Conservation (phyloP, 2,113 vertebrate genomes). For the Scomber japonicus region DNA sequence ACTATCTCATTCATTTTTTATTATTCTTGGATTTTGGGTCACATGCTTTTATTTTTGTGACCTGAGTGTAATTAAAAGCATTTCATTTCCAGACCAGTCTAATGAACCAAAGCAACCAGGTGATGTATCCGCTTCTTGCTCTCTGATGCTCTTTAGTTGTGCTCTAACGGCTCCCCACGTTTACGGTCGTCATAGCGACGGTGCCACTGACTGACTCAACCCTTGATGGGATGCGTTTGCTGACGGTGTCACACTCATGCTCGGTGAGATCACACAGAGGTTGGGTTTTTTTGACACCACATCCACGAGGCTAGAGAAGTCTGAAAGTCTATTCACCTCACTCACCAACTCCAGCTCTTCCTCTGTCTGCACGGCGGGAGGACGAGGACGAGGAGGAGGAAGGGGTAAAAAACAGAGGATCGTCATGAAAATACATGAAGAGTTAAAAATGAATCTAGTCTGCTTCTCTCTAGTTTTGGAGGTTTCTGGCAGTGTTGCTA, state of each 20-base stretch:
- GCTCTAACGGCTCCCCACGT: conserved; percentile 2
- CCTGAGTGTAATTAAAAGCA: too few species aligned
- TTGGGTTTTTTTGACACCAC: conserved; percentile 49
- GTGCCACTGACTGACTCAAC: conserved; percentile 7
- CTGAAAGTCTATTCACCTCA: conserved; percentile 84
- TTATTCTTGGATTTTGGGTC: background rate
- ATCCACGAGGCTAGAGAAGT: conserved; percentile 67
- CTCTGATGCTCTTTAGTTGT: conserved; percentile 29
- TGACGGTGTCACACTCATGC: conserved; percentile 65
- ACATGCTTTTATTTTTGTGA: too few species aligned
- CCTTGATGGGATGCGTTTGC: conserved; percentile 26
- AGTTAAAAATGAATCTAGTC: too few species aligned
- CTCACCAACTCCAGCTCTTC: conserved; percentile 98
- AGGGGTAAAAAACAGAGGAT: conserved; percentile 49
- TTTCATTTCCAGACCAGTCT: too few species aligned
- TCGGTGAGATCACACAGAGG: conserved; percentile 63
- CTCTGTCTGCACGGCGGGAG: conserved; percentile 88
- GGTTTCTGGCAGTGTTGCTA: too few species aligned
- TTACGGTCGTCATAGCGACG: background rate
- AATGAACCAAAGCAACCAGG: conserved; percentile 35
- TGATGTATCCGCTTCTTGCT: conserved; percentile 8
- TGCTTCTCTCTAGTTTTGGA: too few species aligned
- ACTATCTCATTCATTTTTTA: background rate
- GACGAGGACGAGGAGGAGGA: conserved; percentile 5
- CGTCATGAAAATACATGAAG: conserved; percentile 24